Conservation (phyloP, 2,888 invertebrate genomes). For the Aphodius sticticus region DNA sequence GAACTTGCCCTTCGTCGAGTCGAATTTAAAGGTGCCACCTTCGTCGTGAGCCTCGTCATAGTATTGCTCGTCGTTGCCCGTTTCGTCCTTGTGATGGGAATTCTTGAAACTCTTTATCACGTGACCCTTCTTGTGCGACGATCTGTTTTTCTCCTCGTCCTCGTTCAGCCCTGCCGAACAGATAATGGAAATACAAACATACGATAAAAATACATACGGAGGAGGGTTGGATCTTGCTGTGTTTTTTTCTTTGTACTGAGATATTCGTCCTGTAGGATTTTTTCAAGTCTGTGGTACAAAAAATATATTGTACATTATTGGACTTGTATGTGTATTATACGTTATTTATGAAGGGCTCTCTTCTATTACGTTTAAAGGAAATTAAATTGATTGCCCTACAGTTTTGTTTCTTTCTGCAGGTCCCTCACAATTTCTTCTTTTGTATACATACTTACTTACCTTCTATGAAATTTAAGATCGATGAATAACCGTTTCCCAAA, state of each 20-base stretch:
- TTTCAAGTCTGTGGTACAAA: neutral
- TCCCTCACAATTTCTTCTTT: no score
- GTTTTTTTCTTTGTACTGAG: neutral
- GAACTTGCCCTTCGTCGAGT: conserved; percentile 63
- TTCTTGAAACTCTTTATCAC: conserved; percentile 67
- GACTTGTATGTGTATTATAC: neutral
- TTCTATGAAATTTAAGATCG: no score
- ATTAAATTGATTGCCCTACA: no score
- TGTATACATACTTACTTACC: no score
- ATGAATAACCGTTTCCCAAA: no score
- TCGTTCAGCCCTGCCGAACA: conserved; percentile 58
- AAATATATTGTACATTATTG: neutral
- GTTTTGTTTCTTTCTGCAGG: no score
- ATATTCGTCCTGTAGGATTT: neutral
- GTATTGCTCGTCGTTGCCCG: conserved; percentile 66
- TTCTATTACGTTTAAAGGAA: no score
- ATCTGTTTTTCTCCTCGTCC: conserved; percentile 62
- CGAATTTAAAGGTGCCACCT: conserved; percentile 63
- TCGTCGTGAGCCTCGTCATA: conserved; percentile 68
- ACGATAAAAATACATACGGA: no score
- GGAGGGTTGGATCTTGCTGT: no score
- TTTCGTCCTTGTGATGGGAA: conserved; percentile 67
- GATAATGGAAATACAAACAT: neutral
- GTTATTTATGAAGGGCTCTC: neutral
- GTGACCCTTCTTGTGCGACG: conserved; percentile 66